A percentile compares a stretch with the other conserved stretches of the same genome.
phyloP scores from a whole-genome alignment of 2,113 vertebrate species.

The Cephalopterus ornatus region DNA sequence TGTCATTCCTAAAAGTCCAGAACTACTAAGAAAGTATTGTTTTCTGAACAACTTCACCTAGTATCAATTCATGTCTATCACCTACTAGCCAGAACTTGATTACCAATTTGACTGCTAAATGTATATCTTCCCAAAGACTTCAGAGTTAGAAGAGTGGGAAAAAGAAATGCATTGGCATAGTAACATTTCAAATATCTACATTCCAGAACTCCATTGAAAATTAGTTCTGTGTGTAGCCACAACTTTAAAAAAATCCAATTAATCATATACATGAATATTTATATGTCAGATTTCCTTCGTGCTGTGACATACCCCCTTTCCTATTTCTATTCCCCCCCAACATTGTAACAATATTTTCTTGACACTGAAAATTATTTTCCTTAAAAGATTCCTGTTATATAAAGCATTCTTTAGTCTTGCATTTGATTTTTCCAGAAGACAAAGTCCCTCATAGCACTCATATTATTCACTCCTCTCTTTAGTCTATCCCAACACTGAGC shows the following conservation, averaged over 20 bases:
- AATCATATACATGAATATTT: not conserved
- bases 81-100: not conserved
- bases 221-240: not conserved
- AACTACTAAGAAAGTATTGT: not conserved
- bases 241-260: not conserved
- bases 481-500: not conserved
- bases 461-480: not conserved
- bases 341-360: not conserved
- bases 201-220: not conserved
- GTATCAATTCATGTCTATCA: not conserved
- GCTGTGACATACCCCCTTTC: not conserved
- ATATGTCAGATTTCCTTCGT: not conserved
- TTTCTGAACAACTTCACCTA: not conserved
- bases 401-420: not conserved
- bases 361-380: not conserved
- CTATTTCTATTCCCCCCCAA: not conserved
- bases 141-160: not conserved
- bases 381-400: not conserved
- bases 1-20: not conserved
- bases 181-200: not conserved
- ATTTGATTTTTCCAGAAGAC: slow-evolving; percentile 6
- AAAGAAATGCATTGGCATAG: not conserved
- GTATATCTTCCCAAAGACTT: not conserved
- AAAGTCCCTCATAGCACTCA: not conserved
- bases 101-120: not conserved